These are phyloP conservation scores for Clistopyga incitator DNA, from an alignment of 2,888 invertebrate genomes.

Conservation along the genomic window DNA sequence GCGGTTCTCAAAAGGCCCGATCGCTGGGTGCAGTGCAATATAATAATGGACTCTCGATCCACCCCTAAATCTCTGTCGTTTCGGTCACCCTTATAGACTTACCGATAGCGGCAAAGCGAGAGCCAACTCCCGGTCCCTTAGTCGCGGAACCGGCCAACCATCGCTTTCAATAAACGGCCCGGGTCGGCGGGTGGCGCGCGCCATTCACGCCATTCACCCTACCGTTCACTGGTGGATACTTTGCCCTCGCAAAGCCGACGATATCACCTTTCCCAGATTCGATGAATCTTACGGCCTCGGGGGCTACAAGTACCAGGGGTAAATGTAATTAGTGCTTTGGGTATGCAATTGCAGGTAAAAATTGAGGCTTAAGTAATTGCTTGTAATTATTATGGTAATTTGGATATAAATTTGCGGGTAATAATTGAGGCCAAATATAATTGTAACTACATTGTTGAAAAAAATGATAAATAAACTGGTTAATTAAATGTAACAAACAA, in stretches of 20 bases:
- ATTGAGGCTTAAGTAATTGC: neutral
- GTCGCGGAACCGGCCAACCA: conserved; percentile 39
- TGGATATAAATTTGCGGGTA: no score
- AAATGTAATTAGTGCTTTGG: neutral
- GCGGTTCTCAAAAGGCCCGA: conserved; percentile 68
- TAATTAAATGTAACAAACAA: no score
- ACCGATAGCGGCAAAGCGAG: conserved; percentile 47
- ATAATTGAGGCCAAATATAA: no score
- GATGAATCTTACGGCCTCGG: conserved; percentile 7
- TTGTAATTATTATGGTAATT: neutral
- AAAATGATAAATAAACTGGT: no score
- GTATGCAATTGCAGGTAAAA: neutral
- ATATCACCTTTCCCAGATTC: conserved; percentile 24
- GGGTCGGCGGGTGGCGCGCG: conserved; percentile 52
- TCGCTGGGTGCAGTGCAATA: conserved; percentile 33
- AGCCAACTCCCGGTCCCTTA: conserved; percentile 28
- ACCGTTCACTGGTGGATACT: conserved; percentile 47
- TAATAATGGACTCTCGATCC: conserved; percentile 57
- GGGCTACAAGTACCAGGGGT: neutral
- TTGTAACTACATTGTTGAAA: no score
- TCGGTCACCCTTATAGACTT: conserved; percentile 62
- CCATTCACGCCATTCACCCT: conserved; percentile 47
- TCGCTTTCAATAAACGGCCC: conserved; percentile 64
- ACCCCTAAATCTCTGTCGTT: conserved; percentile 51
- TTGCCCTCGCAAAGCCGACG: conserved; percentile 24